These are phyloP conservation scores for Furnarius figulus DNA, from an alignment of 2,113 vertebrate species.

Conservation along the genomic window DNA sequence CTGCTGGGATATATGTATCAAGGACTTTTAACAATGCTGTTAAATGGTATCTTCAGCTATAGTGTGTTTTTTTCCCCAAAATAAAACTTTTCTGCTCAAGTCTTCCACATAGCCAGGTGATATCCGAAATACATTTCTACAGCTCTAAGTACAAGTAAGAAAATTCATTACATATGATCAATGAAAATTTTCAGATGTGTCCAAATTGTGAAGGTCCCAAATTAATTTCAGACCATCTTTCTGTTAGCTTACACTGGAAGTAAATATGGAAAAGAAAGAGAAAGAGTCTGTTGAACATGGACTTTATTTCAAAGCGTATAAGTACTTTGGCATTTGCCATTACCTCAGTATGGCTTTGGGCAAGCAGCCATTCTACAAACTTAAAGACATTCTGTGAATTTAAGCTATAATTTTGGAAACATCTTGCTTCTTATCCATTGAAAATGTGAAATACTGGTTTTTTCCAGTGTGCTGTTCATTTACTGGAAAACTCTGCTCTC, in stretches of 20 bases:
- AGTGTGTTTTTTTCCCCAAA: background rate
- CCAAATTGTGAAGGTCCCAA: background rate
- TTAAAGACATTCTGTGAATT: constrained; percentile 35
- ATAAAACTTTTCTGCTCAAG: background rate
- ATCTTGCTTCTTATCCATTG: constrained; percentile 24
- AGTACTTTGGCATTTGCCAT: background rate
- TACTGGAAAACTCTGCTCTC: constrained; percentile 38
- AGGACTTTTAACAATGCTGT: background rate
- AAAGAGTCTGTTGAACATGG: background rate
- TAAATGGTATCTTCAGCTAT: background rate
- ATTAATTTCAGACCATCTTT: background rate
- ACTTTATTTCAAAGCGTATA: constrained; percentile 21
- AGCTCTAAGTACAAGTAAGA: background rate
- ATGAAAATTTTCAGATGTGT: background rate
- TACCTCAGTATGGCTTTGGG: background rate
- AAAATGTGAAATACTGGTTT: constrained; percentile 49
- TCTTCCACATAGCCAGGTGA: background rate
- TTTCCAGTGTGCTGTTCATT: constrained; percentile 45
- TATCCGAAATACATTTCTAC: background rate
- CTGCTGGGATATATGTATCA: background rate
- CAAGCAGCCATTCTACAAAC: background rate
- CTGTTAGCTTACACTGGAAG: background rate
- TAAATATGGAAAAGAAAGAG: background rate
- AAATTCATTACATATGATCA: background rate
- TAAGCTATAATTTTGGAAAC: constrained; percentile 52